Percentiles rank a stretch among this genome's conserved stretches.
phyloP scores from a whole-genome alignment of 2,113 vertebrate species.

The Falcunculus frontatus region DNA sequence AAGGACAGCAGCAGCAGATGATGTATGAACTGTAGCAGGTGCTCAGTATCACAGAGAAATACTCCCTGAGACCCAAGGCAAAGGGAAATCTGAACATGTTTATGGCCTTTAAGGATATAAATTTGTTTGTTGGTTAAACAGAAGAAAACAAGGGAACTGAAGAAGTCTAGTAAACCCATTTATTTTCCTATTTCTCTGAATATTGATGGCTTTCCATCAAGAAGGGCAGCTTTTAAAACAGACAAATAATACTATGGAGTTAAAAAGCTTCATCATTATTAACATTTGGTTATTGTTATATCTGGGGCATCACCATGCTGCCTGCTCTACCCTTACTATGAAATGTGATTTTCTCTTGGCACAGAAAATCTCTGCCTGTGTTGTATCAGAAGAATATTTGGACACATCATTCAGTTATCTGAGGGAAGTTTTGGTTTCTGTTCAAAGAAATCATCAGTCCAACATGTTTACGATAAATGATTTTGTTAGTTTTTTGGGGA shows the following conservation, averaged over 20 bases:
- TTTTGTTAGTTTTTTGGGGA: neutral
- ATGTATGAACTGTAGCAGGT: neutral
- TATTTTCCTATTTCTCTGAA: neutral
- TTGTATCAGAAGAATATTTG: neutral
- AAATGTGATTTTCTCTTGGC: neutral
- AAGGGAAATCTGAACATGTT: neutral
- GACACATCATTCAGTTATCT: neutral
- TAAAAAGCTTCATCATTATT: neutral
- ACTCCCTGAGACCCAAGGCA: neutral
- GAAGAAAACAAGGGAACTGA: neutral
- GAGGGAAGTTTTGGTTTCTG: neutral
- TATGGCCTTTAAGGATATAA: neutral
- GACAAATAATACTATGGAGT: neutral
- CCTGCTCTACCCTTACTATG: neutral
- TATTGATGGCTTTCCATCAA: neutral
- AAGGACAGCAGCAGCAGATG: neutral
- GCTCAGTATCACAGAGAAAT: neutral
- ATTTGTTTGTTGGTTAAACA: neutral
- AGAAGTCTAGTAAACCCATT: neutral
- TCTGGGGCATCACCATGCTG: neutral
- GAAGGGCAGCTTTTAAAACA: neutral
- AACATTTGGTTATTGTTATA: neutral
- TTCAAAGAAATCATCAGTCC: neutral
- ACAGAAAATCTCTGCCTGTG: neutral
- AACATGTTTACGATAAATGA: neutral